These are phyloP conservation scores for Taurulus bubalis DNA, from an alignment of 2,113 vertebrate species.

Conservation along the genomic window DNA sequence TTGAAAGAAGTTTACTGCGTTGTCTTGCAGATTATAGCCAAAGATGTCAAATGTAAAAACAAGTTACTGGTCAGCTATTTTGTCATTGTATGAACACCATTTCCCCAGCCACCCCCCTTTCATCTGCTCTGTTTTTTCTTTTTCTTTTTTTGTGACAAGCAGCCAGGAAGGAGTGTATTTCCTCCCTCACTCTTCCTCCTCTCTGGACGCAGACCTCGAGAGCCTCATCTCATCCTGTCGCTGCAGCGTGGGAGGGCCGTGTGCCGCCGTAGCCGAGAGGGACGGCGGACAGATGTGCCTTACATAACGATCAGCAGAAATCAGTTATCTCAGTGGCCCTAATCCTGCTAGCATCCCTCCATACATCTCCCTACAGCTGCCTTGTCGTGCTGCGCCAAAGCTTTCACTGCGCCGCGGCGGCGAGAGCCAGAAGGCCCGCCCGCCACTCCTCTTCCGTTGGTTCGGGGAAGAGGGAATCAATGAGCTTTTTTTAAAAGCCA, in stretches of 20 bases:
- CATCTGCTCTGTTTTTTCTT: background rate
- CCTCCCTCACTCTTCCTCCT: background rate
- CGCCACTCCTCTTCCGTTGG: constrained; percentile 23
- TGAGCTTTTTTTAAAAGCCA: too few relatives aligned
- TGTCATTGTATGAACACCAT: background rate
- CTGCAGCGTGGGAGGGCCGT: constrained; percentile 45
- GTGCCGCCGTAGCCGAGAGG: constrained; percentile 2
- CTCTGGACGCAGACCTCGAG: constrained; percentile 28
- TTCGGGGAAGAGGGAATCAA: constrained; percentile 35
- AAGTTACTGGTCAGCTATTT: constrained; percentile 7
- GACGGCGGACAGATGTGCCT: constrained; percentile 72
- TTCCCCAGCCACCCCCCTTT: constrained; percentile 8
- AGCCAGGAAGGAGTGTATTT: constrained; percentile 6
- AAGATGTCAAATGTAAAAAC: background rate
- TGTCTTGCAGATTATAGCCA: background rate
- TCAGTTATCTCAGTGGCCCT: constrained; percentile 54
- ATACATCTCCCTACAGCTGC: constrained; percentile 24
- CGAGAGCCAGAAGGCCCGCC: constrained; percentile 22
- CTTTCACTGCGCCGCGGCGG: background rate
- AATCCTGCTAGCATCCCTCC: constrained; percentile 63
- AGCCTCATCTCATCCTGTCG: constrained; percentile 14
- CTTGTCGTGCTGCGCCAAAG: constrained; percentile 14
- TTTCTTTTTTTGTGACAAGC: background rate
- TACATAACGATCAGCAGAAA: constrained; percentile 63
- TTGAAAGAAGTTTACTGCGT: background rate